Evolutionary conservation across 2,888 invertebrate species (phyloP), one percentile per base, ranked within the genome.

Genomic region (Drosophila testacea): DNA sequence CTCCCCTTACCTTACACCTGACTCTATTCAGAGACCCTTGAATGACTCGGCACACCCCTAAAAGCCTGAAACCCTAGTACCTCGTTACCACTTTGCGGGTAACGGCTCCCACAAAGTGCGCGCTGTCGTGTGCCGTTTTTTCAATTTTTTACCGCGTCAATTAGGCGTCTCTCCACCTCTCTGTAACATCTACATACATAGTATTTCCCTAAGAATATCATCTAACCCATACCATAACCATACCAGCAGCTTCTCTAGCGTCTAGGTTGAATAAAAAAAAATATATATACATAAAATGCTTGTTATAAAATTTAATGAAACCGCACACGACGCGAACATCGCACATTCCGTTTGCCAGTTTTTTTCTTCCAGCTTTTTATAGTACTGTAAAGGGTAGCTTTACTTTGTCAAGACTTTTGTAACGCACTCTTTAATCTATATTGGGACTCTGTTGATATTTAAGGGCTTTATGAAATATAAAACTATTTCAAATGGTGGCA

Each of bases 251-350:
- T 52, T 34, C 62, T 61, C 22, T 46, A 41, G 60, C 54, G 61
- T 68, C 82, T 79, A 70, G 79, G 54, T 66, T 55, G 44, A 63
- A 61, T 57, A 54, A 63, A 50, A 42, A 55, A 60, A 56, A 72
- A 57, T 42, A 71, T 55, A 64, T 59, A 64, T 70, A 74, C 68
- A 83, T 73, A 78, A 81, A 80, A 82, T 71, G 84, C 79, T 84
- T 81, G 84, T 82, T 83, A 81, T 83, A 82, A 82, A 83, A 83
- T 82, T 81, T 81, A 82, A 82, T 82, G 81, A 81, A 82, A 83
- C 76, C 81, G 69, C 84, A 76, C 79, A 73, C 67, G 82, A 75
- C 57, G 71, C 82, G 64, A 63, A 59, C 67, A 69, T 68, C 71
- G 63, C 55, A 64, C 63, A 60, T 73, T 77, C 44, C 67, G 67